Percentiles rank a stretch among this genome's conserved stretches.
Evolutionary conservation across 2,888 invertebrate species (phyloP).

Genomic region (Lacanobia oleracea): DNA sequence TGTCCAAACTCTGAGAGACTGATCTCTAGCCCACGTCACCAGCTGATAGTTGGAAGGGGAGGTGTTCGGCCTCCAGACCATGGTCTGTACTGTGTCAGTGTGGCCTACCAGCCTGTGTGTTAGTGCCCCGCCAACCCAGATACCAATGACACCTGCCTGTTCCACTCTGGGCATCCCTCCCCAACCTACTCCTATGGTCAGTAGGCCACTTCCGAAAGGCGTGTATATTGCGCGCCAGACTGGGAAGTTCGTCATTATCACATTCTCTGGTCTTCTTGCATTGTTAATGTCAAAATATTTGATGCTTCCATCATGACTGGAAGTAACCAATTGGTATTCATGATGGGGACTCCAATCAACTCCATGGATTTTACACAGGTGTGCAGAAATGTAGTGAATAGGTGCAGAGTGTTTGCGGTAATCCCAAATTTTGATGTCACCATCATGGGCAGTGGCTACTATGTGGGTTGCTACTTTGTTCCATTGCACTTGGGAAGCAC

Average conservation of each 20-base stretch:
- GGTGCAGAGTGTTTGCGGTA: conserved; percentile 96
- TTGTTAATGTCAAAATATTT: conserved; percentile 98
- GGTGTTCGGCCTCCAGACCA: conserved; percentile 96
- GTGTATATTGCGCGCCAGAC: conserved; percentile 98
- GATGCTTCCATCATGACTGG: conserved; percentile 98
- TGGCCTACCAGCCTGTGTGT: conserved; percentile 98
- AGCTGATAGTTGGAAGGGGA: conserved; percentile 94
- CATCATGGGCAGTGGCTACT: conserved; percentile 98
- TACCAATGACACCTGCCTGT: conserved; percentile 91
- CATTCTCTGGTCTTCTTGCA: conserved; percentile 95
- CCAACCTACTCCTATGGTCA: conserved; percentile 98
- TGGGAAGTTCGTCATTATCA: conserved; percentile 95
- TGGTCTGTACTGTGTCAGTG: conserved; percentile 98
- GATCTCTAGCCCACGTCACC: conserved; percentile 98
- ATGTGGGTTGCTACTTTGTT: conserved; percentile 95
- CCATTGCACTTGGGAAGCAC: conserved; percentile 98
- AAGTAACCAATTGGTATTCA: conserved; percentile 96
- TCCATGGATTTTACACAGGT: conserved; percentile 96
- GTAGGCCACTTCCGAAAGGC: conserved; percentile 97
- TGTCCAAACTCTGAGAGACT: conserved; percentile 97
- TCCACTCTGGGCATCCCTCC: conserved; percentile 95
- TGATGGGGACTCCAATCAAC: conserved; percentile 98
- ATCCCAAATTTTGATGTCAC: conserved; percentile 99
- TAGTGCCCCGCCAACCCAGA: conserved; percentile 91
- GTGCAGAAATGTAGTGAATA: conserved; percentile 98